phyloP scores from a whole-genome alignment of 1,140 invertebrate species.

The Rhyacophila brunnea region DNA sequence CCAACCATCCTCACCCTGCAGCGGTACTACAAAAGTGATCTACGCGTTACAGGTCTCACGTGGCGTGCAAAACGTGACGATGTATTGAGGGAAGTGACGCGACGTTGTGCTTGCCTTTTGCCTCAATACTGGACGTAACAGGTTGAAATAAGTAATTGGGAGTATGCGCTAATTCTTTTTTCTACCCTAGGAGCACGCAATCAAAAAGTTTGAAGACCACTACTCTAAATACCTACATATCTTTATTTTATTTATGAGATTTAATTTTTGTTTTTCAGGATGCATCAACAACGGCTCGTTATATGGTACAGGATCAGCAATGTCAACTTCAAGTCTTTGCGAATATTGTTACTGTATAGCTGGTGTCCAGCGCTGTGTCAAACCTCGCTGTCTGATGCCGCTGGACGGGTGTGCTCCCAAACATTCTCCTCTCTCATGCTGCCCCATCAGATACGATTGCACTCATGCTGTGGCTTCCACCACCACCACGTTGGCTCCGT shows the following conservation, averaged over 20 bases:
- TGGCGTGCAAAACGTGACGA: too few relatives aligned
- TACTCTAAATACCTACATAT: too few relatives aligned
- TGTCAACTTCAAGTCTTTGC: conserved; percentile 73
- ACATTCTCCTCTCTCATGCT: conserved; percentile 74
- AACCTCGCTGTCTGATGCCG: conserved; percentile 77
- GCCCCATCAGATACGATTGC: conserved; percentile 82
- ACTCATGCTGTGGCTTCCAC: conserved; percentile 37
- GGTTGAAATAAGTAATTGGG: not conserved
- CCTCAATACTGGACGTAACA: too few relatives aligned
- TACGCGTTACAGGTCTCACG: too few relatives aligned
- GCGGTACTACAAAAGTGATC: too few relatives aligned
- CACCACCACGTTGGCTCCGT: conserved; percentile 44
- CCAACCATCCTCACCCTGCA: too few relatives aligned
- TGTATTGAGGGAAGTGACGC: too few relatives aligned
- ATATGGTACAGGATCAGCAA: conserved; percentile 81
- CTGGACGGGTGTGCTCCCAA: conserved; percentile 69
- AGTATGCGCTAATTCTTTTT: not conserved
- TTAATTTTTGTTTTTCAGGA: conserved; percentile 49
- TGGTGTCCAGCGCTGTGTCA: conserved; percentile 74
- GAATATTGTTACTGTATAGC: conserved; percentile 86
- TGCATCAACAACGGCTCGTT: conserved; percentile 73
- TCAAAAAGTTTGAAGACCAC: too few relatives aligned
- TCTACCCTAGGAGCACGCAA: not conserved
- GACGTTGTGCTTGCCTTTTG: too few relatives aligned
- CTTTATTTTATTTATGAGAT: conserved; percentile 7